Evolutionary conservation across 53 echinoderm and acorn worm genomes (phyloP), one percentile per base, ranked within the genome.

Genomic region (Paracentrotus lividus): DNA sequence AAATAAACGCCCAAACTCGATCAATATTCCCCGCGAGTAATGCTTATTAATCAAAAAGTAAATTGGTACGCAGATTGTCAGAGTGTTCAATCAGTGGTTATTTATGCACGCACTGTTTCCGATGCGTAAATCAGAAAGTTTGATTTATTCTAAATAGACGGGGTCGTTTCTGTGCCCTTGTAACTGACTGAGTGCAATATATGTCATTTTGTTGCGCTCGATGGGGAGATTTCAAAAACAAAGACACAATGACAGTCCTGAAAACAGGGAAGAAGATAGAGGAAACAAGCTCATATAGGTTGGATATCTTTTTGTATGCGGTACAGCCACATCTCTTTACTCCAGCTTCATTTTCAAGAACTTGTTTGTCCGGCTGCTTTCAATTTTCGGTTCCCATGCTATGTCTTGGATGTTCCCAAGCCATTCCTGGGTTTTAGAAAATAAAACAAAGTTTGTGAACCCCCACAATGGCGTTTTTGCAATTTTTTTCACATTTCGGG

Each of bases 141-240:
- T 90, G 90, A 90, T 90, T 90, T 90, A 90, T 90, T 69, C 72
- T 90, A 90, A 90, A 90, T 67, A 69, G 90, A 90, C 90, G 90
- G 90, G 68, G 90, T 61, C 60, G 88, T 56, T 88, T 61, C 15
- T 5, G 88, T 33, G 57, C 52, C 86, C 86, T 86, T 56, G 86
- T 3, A 31, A 31, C 16, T 55, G 1, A 34, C 8, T 33, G 32
- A 34, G 14, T 32, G 53, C 20, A 56, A 32, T 33, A n/a, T n/a
- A 55, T 54, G 86, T 86, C 55, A 86, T 86, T n/a, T 10, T 43
- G 45, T 9, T 29, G 27, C 12, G 34, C 14, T 32, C 67, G 33
- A 43, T 5, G 45, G 45, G 38, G 78, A 42, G 47, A 78, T 8
- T 24, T 78, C 24, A 47, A 78, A 78, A 78, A 78, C 33, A 45